A percentile compares a stretch with the other conserved stretches of the same genome.
These are phyloP conservation scores for Cephus rjabovi DNA, from an alignment of 2,888 invertebrate species.

Conservation along the genomic window DNA sequence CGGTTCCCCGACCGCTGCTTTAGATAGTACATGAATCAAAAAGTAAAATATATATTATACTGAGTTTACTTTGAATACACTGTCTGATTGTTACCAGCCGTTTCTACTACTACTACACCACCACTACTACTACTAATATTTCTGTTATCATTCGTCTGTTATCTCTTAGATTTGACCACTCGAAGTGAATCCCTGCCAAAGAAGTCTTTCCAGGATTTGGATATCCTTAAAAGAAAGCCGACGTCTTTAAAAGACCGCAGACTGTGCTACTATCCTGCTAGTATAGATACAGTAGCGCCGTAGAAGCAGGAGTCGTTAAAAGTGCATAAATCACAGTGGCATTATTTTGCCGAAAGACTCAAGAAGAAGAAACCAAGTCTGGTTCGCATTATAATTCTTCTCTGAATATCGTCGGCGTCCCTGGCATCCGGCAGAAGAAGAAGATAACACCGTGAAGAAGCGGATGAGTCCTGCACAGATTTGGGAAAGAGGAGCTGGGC, in stretches of 20 bases:
- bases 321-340: conserved; percentile 21
- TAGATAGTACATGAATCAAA: not conserved
- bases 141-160: not conserved
- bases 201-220: conserved; percentile 31
- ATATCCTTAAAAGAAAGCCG: conserved; percentile 43
- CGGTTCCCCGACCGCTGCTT: not conserved
- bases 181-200: not conserved
- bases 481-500: not conserved
- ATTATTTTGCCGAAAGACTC: conserved; percentile 47
- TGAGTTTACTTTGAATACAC: not conserved
- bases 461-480: not conserved
- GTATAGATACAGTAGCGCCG: not conserved
- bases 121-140: not conserved
- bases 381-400: conserved; percentile 47
- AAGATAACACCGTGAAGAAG: not conserved
- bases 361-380: conserved; percentile 29
- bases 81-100: not conserved
- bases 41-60: not conserved
- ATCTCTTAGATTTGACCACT: not conserved
- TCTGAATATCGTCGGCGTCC: conserved; percentile 36
- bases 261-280: not conserved
- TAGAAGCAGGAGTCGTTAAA: conserved; percentile 18
- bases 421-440: not conserved
- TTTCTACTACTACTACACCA: not conserved
- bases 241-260: conserved; percentile 19